phyloP scores from a whole-genome alignment of 2,888 invertebrate species.

The Drosophila acutilabella region DNA sequence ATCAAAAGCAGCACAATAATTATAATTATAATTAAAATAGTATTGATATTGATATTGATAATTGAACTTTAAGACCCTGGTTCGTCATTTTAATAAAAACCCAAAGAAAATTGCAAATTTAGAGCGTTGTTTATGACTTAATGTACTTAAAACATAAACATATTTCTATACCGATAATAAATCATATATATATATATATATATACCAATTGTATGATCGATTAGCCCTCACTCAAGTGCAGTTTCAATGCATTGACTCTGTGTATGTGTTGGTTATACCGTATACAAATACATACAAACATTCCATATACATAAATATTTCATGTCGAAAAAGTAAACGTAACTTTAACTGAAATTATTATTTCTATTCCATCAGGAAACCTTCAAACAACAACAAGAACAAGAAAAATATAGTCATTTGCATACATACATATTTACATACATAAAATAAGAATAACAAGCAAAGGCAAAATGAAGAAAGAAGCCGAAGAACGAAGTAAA shows the following conservation, averaged over 20 bases:
- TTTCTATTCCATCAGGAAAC: constrained; percentile 41
- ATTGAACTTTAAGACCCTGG: constrained; percentile 46
- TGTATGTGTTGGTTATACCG: constrained; percentile 18
- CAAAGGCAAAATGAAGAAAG: constrained; percentile 30
- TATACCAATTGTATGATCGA: constrained; percentile 19
- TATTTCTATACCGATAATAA: constrained; percentile 28
- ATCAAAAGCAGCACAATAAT: constrained; percentile 28
- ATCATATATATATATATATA: background rate
- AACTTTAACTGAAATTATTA: constrained; percentile 52
- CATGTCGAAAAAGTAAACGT: constrained; percentile 39
- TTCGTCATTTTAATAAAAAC: constrained; percentile 55
- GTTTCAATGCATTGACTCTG: constrained; percentile 29
- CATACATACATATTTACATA: constrained; percentile 63
- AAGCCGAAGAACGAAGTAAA: constrained; percentile 22
- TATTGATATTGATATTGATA: constrained; percentile 6
- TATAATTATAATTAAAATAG: constrained; percentile 22
- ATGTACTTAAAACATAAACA: constrained; percentile 46
- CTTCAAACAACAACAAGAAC: constrained; percentile 27
- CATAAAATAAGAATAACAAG: constrained; percentile 49
- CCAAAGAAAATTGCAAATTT: constrained; percentile 37
- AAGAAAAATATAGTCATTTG: constrained; percentile 56
- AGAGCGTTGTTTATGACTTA: constrained; percentile 59
- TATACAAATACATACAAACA: constrained; percentile 16
- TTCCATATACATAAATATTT: constrained; percentile 40
- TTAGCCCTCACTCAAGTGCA: constrained; percentile 35